Conservation (phyloP, 2,888 invertebrate genomes). For the Scaptomyza flava region DNA sequence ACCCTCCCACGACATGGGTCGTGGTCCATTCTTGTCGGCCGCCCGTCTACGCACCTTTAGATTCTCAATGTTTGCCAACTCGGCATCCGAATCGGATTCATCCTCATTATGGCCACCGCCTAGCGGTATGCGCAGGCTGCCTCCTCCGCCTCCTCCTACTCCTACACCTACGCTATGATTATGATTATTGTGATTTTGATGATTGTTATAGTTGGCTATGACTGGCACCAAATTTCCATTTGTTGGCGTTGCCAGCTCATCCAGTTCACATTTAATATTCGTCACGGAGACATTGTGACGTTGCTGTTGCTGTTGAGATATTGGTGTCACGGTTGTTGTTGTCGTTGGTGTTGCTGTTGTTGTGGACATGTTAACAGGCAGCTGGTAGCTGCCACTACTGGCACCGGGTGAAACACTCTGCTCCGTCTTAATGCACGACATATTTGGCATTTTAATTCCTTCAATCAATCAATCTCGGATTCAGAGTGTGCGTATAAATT, state of each 20-base stretch:
- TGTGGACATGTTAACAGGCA: conserved; percentile 72
- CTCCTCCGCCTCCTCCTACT: background rate
- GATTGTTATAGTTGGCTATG: conserved; percentile 77
- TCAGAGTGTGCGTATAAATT: conserved; percentile 10
- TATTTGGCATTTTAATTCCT: conserved; percentile 45
- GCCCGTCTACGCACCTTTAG: conserved; percentile 85
- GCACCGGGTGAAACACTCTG: conserved; percentile 55
- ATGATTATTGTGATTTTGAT: conserved; percentile 46
- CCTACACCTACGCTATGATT: conserved; percentile 20
- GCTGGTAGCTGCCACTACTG: conserved; percentile 51
- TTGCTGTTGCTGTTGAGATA: conserved; percentile 36
- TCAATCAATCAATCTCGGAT: no score
- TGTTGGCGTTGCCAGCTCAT: conserved; percentile 66
- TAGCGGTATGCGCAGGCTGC: conserved; percentile 61
- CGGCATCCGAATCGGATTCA: conserved; percentile 84
- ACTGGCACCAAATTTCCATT: conserved; percentile 81
- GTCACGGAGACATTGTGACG: conserved; percentile 90
- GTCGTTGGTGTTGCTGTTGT: conserved; percentile 34
- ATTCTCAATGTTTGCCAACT: conserved; percentile 84
- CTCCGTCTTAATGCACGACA: conserved; percentile 65
- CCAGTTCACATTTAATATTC: conserved; percentile 88
- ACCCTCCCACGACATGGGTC: conserved; percentile 98
- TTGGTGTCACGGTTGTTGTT: conserved; percentile 1
- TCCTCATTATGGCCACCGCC: conserved; percentile 71
- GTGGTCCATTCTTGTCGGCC: conserved; percentile 85